These are phyloP conservation scores for Magallana gigas DNA, from an alignment of 1,140 invertebrate genomes.

Conservation along the genomic window DNA sequence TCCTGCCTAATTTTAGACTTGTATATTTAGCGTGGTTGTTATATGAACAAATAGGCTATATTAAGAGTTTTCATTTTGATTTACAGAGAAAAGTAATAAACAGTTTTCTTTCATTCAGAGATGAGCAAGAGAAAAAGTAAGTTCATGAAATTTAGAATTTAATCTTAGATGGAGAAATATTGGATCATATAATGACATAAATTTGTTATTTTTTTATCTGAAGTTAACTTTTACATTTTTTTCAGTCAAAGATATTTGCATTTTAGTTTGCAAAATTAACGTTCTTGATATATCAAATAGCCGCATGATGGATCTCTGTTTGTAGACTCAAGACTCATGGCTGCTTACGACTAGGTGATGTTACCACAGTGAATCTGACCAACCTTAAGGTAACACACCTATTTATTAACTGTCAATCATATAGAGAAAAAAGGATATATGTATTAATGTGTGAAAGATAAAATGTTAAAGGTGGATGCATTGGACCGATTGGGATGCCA, in stretches of 20 bases:
- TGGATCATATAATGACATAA: background rate
- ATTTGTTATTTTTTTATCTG: too few species aligned
- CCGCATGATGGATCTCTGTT: background rate
- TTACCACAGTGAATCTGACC: conserved; percentile 93
- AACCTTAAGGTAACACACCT: conserved; percentile 84
- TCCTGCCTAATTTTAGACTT: too few species aligned
- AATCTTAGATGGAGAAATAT: too few species aligned
- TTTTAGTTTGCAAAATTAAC: too few species aligned
- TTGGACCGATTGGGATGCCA: too few species aligned
- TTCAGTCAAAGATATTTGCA: too few species aligned
- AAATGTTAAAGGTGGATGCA: too few species aligned
- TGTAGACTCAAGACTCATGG: conserved; percentile 83
- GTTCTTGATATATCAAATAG: too few species aligned
- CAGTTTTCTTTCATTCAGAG: conserved; percentile 67
- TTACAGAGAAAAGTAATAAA: conserved; percentile 71
- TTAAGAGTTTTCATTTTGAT: conserved; percentile 37
- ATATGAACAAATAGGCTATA: background rate
- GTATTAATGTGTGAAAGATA: too few species aligned
- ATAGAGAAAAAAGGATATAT: too few species aligned
- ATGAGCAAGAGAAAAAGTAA: conserved; percentile 72
- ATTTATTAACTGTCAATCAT: background rate
- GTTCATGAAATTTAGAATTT: background rate
- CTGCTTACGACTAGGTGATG: conserved; percentile 87
- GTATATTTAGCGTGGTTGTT: too few species aligned
- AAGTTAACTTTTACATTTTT: too few species aligned